These are phyloP conservation scores for Erebia palarica DNA, from an alignment of 2,888 invertebrate genomes.

Conservation along the genomic window DNA sequence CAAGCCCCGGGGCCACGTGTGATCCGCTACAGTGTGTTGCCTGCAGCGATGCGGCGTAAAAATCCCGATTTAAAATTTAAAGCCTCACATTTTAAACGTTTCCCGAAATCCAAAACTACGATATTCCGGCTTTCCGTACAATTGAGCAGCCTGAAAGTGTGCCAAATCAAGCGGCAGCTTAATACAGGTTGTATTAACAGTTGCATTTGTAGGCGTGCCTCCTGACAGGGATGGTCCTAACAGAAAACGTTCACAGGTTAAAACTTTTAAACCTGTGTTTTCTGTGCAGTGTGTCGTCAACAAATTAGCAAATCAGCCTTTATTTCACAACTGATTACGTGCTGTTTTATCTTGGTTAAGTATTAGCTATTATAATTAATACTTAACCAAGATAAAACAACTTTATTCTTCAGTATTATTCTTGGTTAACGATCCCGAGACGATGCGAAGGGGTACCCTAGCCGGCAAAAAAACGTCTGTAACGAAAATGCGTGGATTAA, in stretches of 20 bases:
- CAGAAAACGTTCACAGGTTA: not conserved
- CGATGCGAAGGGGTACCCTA: too few relatives aligned
- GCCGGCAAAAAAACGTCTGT: too few relatives aligned
- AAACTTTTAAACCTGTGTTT: not conserved
- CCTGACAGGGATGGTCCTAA: conserved; percentile 1
- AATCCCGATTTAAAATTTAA: conserved; percentile 17
- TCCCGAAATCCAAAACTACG: conserved; percentile 32
- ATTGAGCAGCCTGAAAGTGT: conserved; percentile 37
- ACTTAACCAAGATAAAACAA: too few relatives aligned
- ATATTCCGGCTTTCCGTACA: conserved; percentile 29
- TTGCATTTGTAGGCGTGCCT: conserved; percentile 16
- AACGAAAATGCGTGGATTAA: too few relatives aligned
- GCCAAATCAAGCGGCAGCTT: conserved; percentile 42
- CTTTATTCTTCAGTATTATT: too few relatives aligned
- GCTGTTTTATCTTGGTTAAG: too few relatives aligned
- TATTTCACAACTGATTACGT: too few relatives aligned
- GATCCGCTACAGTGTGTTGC: not conserved
- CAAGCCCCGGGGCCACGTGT: conserved; percentile 1
- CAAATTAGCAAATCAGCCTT: too few relatives aligned
- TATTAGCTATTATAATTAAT: too few relatives aligned
- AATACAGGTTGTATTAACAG: conserved; percentile 36
- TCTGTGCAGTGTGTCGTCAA: too few relatives aligned
- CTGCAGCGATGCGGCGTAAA: conserved; percentile 20
- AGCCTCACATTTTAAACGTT: conserved; percentile 26
- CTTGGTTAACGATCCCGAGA: too few relatives aligned